Evolutionary conservation across 2,888 invertebrate genomes (phyloP).

Genomic region (Oscheius myriophilus): DNA sequence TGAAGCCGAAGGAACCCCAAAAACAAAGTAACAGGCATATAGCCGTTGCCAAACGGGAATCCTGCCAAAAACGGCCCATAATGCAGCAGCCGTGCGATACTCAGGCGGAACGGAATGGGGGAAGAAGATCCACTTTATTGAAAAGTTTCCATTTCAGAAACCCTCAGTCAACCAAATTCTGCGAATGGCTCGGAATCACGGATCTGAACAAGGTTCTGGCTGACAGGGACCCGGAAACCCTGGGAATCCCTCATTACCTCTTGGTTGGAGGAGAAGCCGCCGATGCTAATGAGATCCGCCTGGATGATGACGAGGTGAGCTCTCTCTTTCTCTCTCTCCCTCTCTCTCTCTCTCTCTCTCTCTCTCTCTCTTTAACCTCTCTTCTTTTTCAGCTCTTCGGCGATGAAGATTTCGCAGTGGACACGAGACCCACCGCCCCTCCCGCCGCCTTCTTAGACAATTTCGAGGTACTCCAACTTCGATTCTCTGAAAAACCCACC

Average conservation of each 20-base stretch:
- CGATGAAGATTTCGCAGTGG: conserved; percentile 51
- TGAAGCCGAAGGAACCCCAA: no score
- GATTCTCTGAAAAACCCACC: neutral
- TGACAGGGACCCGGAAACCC: conserved; percentile 31
- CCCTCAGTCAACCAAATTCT: conserved; percentile 64
- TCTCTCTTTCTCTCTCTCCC: neutral
- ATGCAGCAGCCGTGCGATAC: no score
- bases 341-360: neutral
- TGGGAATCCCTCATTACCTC: conserved; percentile 46
- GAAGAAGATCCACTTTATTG: neutral
- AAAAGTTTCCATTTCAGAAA: conserved; percentile 50
- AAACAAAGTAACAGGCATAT: neutral
- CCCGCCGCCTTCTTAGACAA: neutral
- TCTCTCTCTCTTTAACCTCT: neutral
- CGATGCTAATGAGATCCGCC: conserved; percentile 19
- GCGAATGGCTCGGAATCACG: conserved; percentile 59
- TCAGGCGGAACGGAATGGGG: neutral
- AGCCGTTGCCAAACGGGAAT: no score
- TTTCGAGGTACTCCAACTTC: conserved; percentile 2
- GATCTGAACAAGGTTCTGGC: conserved; percentile 62
- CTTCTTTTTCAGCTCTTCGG: conserved; percentile 39
- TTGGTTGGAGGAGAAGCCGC: conserved; percentile 21
- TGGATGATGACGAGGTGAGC: conserved; percentile 34
- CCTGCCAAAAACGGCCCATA: no score
- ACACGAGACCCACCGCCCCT: conserved; percentile 24